phyloP scores from a whole-genome alignment of 2,888 invertebrate genomes.

The Archaeoteleia sp. region DNA sequence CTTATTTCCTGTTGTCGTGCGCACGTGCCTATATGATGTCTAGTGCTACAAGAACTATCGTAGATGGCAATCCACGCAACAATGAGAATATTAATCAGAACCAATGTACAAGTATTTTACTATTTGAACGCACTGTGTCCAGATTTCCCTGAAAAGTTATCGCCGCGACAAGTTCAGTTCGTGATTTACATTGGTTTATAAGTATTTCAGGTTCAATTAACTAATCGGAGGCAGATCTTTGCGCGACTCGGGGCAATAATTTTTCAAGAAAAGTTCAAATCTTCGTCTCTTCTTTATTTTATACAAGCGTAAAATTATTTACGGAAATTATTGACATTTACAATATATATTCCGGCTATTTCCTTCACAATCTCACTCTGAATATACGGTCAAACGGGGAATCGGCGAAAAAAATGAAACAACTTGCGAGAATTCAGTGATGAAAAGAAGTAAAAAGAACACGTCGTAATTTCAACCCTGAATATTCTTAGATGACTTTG shows the following conservation, averaged over 20 bases:
- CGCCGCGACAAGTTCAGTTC: neutral
- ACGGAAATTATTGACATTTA: constrained; percentile 40
- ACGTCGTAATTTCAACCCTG: constrained; percentile 10
- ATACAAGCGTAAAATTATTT: constrained; percentile 36
- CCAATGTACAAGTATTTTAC: constrained; percentile 36
- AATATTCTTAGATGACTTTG: constrained; percentile 16
- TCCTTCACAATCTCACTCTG: neutral
- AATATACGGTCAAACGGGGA: neutral
- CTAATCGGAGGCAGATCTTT: no score
- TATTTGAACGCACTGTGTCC: neutral
- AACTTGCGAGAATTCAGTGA: constrained; percentile 7
- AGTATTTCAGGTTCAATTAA: no score
- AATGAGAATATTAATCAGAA: constrained; percentile 38
- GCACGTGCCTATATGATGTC: constrained; percentile 45
- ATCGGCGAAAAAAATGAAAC: constrained; percentile 3
- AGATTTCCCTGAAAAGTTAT: neutral
- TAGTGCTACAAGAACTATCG: constrained; percentile 46
- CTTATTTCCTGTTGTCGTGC: constrained; percentile 42
- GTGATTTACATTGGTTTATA: neutral
- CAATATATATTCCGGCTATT: constrained; percentile 22
- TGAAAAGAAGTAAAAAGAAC: neutral
- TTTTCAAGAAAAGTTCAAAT: neutral
- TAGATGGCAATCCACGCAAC: constrained; percentile 35
- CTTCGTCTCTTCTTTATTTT: constrained; percentile 13
- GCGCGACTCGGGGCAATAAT: neutral